Conservation (phyloP, 2,888 invertebrate species). For the Slavum lentiscoides region DNA sequence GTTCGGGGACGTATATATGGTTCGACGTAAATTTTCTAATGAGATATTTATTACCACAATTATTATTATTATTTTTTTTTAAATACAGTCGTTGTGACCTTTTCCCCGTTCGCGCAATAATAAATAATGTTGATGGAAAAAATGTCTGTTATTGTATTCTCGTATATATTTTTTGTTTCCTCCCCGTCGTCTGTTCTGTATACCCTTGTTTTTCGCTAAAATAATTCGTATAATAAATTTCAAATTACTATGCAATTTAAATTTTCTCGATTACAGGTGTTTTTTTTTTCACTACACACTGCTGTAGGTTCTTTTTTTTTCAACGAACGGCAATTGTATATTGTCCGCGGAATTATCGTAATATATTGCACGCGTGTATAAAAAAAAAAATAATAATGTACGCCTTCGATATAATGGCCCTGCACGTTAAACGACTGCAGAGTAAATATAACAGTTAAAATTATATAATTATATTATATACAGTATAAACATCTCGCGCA, state of each 20-base stretch:
- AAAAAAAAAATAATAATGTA: too few relatives aligned
- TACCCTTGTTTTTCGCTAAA: constrained; percentile 6
- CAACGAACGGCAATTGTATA: too few relatives aligned
- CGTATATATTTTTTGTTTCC: not conserved
- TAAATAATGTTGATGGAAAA: constrained; percentile 38
- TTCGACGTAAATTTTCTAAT: constrained; percentile 40
- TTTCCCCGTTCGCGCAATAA: constrained; percentile 33
- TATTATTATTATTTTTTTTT: constrained; percentile 14
- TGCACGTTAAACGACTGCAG: too few relatives aligned
- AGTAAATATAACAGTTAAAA: too few relatives aligned
- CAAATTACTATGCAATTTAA: not conserved
- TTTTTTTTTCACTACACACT: too few relatives aligned
- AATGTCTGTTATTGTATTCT: not conserved
- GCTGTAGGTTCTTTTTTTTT: too few relatives aligned
- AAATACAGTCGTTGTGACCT: constrained; percentile 39
- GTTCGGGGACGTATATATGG: not conserved
- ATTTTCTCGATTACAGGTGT: not conserved
- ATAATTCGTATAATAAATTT: constrained; percentile 46
- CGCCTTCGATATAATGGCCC: too few relatives aligned
- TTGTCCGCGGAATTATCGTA: too few relatives aligned
- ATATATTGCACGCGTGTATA: too few relatives aligned
- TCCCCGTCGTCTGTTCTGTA: not conserved
- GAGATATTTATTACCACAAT: constrained; percentile 46
- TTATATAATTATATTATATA: too few relatives aligned
- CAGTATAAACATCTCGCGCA: too few relatives aligned